Evolutionary conservation across 1,140 invertebrate species (phyloP).

Genomic region (Nymphalis io): DNA sequence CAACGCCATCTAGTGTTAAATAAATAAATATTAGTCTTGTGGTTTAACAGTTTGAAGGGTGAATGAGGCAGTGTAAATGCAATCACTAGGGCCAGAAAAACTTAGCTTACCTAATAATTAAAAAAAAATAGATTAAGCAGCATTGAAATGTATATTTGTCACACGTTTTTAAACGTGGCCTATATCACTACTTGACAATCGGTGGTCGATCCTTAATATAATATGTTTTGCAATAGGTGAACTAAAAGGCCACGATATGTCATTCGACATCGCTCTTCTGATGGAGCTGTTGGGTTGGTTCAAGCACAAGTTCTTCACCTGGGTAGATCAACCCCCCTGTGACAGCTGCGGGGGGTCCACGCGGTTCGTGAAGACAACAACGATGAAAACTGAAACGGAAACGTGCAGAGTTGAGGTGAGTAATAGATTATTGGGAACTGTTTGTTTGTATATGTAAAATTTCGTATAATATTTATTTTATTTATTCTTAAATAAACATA

Average conservation of each 20-base stretch:
- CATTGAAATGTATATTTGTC: too few relatives aligned
- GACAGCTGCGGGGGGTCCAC: constrained; percentile 83
- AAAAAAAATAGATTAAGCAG: too few relatives aligned
- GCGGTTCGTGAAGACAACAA: constrained; percentile 53
- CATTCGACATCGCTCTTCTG: constrained; percentile 88
- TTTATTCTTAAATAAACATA: too few relatives aligned
- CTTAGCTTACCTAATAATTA: too few relatives aligned
- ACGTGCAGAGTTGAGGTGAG: constrained; percentile 81
- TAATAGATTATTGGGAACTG: not conserved
- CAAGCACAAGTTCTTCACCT: constrained; percentile 94
- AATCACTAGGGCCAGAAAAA: too few relatives aligned
- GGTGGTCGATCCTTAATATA: too few relatives aligned
- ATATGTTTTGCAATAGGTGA: constrained; percentile 53
- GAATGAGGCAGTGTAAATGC: too few relatives aligned
- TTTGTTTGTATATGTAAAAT: not conserved
- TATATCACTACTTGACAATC: too few relatives aligned
- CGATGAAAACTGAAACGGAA: constrained; percentile 63
- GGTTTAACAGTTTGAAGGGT: too few relatives aligned
- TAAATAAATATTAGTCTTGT: too few relatives aligned
- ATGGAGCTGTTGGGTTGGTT: constrained; percentile 94
- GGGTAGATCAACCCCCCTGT: constrained; percentile 92
- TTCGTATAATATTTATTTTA: not conserved
- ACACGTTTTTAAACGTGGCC: too few relatives aligned
- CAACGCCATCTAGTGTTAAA: too few relatives aligned
- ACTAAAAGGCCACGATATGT: constrained; percentile 77